Conservation (phyloP, 2,888 invertebrate genomes). For the Chloromyia formosa region DNA sequence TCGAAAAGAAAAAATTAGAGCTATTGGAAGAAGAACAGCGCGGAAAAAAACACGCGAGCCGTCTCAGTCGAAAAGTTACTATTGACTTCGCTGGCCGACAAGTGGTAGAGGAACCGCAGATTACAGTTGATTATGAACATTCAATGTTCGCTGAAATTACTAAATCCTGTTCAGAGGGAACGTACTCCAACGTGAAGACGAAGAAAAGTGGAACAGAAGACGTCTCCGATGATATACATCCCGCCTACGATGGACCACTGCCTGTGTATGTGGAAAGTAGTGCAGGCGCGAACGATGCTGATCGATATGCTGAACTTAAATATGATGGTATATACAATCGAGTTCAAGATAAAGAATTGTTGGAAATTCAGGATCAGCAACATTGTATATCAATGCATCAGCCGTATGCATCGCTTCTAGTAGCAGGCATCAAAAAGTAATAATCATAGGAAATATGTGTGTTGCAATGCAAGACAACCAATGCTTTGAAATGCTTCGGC, state of each 20-base stretch:
- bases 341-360: slow-evolving; percentile 79
- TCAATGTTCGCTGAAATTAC: slow-evolving; percentile 62
- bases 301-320: slow-evolving; percentile 39
- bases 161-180: slow-evolving; percentile 53
- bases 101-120: slow-evolving; percentile 65
- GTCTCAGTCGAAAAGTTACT: slow-evolving; percentile 74
- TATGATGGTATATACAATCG: slow-evolving; percentile 63
- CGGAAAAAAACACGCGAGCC: slow-evolving; percentile 74
- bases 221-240: slow-evolving; percentile 50
- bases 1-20: slow-evolving; percentile 73
- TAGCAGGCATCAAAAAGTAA: slow-evolving; percentile 91
- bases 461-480: no score
- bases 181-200: slow-evolving; percentile 54
- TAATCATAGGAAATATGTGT: no score
- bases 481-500: no score
- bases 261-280: slow-evolving; percentile 46
- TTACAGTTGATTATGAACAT: slow-evolving; percentile 61
- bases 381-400: slow-evolving; percentile 94
- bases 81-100: slow-evolving; percentile 79
- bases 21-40: slow-evolving; percentile 74
- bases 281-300: slow-evolving; percentile 40
- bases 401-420: slow-evolving; percentile 92
- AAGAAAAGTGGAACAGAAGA: slow-evolving; percentile 48
- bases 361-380: slow-evolving; percentile 86
- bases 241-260: slow-evolving; percentile 55